Conservation (phyloP, 2,113 vertebrate genomes). For the Promerops cafer region DNA sequence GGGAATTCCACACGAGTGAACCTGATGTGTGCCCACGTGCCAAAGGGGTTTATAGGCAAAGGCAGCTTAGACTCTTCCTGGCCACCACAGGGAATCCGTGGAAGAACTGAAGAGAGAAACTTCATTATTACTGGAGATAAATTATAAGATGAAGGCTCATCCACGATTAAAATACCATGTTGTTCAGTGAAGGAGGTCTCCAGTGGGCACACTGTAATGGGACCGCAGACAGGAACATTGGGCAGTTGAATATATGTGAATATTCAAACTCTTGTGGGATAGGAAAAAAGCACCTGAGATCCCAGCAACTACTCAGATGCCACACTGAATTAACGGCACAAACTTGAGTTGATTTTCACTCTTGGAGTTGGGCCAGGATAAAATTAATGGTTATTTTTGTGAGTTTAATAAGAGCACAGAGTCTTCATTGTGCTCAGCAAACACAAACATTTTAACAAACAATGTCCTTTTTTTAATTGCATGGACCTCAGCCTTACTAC, state of each 20-base stretch:
- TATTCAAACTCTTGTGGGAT: neutral
- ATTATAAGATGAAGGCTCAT: neutral
- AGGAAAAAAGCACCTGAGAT: neutral
- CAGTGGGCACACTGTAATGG: neutral
- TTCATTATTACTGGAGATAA: neutral
- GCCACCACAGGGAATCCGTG: neutral
- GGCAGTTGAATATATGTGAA: neutral
- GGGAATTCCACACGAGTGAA: fast-evolving
- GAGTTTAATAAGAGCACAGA: neutral
- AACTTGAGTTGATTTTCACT: neutral
- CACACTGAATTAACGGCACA: neutral
- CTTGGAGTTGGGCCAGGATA: neutral
- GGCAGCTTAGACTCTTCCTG: neutral
- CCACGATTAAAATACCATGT: neutral
- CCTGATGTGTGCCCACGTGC: fast-evolving
- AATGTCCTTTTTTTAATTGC: neutral
- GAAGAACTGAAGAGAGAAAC: neutral
- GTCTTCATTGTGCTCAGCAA: neutral
- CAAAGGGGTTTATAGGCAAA: neutral
- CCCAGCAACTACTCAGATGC: neutral
- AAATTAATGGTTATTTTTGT: neutral
- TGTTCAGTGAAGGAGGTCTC: neutral
- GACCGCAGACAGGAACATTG: neutral
- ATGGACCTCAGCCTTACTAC: neutral
- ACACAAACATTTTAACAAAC: neutral